Percentiles rank a stretch among this genome's conserved stretches.
Conservation (phyloP, 2,113 vertebrate genomes). For the Ellobius talpinus region DNA sequence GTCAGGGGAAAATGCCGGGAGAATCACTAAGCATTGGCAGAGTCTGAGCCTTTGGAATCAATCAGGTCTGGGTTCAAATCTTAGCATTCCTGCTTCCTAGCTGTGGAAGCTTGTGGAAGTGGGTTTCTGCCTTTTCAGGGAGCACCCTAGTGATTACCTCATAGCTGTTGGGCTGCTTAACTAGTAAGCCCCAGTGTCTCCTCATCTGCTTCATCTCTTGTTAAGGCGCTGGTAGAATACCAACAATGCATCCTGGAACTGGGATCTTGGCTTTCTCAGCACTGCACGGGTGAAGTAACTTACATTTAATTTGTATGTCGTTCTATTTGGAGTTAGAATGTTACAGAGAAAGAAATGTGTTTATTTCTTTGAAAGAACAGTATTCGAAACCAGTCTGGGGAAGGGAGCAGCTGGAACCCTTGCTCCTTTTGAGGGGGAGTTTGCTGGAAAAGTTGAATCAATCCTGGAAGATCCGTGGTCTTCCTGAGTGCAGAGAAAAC, state of each 20-base stretch:
- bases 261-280: neutral
- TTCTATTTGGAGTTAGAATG: conserved; percentile 37
- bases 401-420: neutral
- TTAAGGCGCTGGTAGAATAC: neutral
- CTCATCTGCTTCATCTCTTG: neutral
- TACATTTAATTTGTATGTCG: conserved; percentile 45
- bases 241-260: neutral
- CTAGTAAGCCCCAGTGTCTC: neutral
- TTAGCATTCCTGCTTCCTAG: neutral
- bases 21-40: neutral
- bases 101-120: neutral
- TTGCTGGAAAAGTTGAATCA: neutral
- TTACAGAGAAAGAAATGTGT: neutral
- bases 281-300: neutral
- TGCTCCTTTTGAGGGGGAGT: neutral
- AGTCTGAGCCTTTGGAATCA: conserved; percentile 17
- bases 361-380: conserved; percentile 14
- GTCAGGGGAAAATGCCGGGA: neutral
- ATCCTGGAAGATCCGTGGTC: neutral
- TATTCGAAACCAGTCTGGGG: conserved; percentile 47
- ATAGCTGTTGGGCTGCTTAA: neutral
- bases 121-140: neutral
- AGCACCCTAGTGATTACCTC: neutral
- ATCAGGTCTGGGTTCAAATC: conserved; percentile 40
- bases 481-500: neutral